A percentile compares a stretch with the other conserved stretches of the same genome.
These are phyloP conservation scores for Rotaria macrura DNA, from an alignment of 2,888 invertebrate species.

Conservation along the genomic window DNA sequence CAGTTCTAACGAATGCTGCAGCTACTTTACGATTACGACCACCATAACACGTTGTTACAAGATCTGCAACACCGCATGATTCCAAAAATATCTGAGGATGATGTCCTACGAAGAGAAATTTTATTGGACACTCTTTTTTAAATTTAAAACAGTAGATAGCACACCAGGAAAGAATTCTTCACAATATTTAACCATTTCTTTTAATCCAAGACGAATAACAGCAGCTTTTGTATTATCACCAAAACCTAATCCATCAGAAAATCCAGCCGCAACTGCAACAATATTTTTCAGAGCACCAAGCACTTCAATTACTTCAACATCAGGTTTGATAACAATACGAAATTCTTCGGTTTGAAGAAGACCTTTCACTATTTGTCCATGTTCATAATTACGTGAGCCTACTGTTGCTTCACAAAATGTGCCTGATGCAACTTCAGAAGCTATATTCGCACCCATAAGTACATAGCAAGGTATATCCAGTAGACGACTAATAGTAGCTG, in stretches of 20 bases:
- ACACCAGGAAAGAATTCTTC: slow-evolving; percentile 63
- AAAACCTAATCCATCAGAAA: slow-evolving; percentile 92
- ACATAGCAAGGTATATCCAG: slow-evolving; percentile 83
- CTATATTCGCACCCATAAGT: slow-evolving; percentile 95
- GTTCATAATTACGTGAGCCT: slow-evolving; percentile 44
- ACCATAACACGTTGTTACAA: slow-evolving; percentile 95
- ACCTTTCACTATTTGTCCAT: slow-evolving; percentile 70
- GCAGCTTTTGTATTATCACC: slow-evolving; percentile 99
- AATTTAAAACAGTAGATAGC: neutral
- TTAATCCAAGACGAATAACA: slow-evolving; percentile 88
- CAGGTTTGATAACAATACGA: slow-evolving; percentile 84
- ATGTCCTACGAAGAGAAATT: slow-evolving; percentile 56
- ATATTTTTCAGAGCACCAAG: slow-evolving; percentile 98
- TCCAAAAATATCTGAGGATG: slow-evolving; percentile 88
- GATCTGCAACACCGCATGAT: slow-evolving; percentile 94
- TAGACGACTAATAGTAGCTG: slow-evolving; percentile 75
- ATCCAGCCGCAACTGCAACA: slow-evolving; percentile 95
- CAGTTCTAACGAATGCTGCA: slow-evolving; percentile 63
- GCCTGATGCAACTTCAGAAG: slow-evolving; percentile 88
- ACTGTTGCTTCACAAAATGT: slow-evolving; percentile 98
- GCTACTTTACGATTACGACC: slow-evolving; percentile 87
- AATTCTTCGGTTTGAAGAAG: slow-evolving; percentile 89
- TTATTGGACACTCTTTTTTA: neutral
- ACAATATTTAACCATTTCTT: slow-evolving; percentile 86
- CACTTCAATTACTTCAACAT: slow-evolving; percentile 89